Percentiles rank a stretch among this genome's conserved stretches.
Evolutionary conservation across 2,888 invertebrate genomes (phyloP).

Genomic region (Volucella inanis): DNA sequence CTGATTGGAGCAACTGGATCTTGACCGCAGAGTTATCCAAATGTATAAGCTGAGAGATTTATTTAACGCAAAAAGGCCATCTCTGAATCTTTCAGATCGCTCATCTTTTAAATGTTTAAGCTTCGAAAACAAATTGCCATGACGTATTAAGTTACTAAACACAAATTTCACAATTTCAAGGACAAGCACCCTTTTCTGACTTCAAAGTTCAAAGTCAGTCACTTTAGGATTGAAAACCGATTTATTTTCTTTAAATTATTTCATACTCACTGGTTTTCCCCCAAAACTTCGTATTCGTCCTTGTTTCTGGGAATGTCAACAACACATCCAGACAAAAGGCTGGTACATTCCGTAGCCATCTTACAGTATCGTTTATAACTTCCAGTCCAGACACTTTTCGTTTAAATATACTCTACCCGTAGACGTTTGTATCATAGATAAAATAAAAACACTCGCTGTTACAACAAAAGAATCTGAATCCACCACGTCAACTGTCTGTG

Average conservation of each 20-base stretch:
- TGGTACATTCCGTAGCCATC: constrained; percentile 74
- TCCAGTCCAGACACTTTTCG: not conserved
- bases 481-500: constrained; percentile 16
- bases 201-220: too few species aligned
- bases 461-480: constrained; percentile 4
- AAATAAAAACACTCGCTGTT: constrained; percentile 20
- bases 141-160: too few species aligned
- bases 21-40: too few species aligned
- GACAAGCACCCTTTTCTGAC: not conserved
- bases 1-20: too few species aligned
- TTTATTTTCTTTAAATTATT: not conserved
- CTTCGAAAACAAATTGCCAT: too few species aligned
- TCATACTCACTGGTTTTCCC: constrained; percentile 47
- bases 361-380: not conserved
- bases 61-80: too few species aligned
- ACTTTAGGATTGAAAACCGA: too few species aligned
- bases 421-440: not conserved
- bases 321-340: constrained; percentile 63
- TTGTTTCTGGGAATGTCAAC: constrained; percentile 63
- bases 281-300: constrained; percentile 46
- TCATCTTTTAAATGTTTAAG: too few species aligned
- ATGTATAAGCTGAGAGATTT: too few species aligned
- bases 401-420: not conserved
- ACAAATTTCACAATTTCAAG: not conserved
- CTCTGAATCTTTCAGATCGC: too few species aligned